Evolutionary conservation across 1,140 invertebrate genomes (phyloP).

Genomic region (Steinernema feltiae): DNA sequence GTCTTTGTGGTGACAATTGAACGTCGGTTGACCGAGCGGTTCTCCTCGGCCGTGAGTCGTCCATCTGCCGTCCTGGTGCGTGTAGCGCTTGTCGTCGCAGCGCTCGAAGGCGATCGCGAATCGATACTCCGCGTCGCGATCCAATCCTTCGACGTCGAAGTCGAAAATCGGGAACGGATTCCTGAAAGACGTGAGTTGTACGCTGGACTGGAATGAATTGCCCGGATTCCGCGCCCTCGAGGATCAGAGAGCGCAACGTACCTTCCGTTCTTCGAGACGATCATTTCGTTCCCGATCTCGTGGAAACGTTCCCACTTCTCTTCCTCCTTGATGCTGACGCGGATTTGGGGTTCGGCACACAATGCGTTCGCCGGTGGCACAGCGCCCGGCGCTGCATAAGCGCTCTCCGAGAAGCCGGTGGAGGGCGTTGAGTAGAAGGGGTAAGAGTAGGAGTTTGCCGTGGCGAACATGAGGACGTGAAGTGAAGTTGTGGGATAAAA

Average conservation of each 20-base stretch:
- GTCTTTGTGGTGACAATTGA: not conserved
- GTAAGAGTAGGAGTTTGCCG: no score
- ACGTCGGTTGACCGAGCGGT: not conserved
- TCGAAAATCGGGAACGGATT: not conserved
- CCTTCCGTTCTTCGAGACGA: not conserved
- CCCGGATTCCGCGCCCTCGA: not conserved
- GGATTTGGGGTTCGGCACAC: not conserved
- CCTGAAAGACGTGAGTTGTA: not conserved
- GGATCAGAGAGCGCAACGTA: not conserved
- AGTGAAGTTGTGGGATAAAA: no score
- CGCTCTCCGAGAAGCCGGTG: not conserved
- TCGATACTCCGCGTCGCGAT: not conserved
- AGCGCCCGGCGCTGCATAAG: not conserved
- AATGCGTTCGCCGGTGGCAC: not conserved
- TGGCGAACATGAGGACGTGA: no score
- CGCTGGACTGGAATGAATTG: not conserved
- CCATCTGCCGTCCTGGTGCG: slow-evolving; percentile 2
- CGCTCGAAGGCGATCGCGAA: slow-evolving; percentile 8
- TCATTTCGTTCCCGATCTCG: not conserved
- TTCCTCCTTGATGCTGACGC: not conserved
- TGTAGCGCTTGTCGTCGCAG: slow-evolving; percentile 10
- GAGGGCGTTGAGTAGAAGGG: not conserved
- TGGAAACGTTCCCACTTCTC: not conserved
- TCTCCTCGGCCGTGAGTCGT: not conserved
- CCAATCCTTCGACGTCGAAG: not conserved